Evolutionary conservation across 2,797 vertebrate genomes (phyloP).

Genomic region (Myotis myotis): DNA sequence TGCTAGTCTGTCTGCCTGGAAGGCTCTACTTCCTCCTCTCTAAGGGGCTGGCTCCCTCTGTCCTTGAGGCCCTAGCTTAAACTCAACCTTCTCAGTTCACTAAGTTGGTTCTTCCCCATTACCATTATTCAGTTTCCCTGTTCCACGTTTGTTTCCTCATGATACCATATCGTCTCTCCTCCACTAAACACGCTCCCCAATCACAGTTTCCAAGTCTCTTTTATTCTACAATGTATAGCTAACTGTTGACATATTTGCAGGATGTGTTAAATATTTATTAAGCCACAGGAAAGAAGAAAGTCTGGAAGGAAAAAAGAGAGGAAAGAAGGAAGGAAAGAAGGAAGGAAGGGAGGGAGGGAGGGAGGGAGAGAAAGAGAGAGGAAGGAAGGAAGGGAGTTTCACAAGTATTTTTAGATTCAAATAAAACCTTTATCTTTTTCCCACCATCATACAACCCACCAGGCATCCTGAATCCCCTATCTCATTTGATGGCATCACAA

Average conservation of each 20-base stretch:
- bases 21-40: not conserved
- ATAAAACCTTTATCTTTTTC: not conserved
- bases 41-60: not conserved
- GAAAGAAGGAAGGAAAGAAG: rapidly evolving
- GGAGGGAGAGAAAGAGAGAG: rapidly evolving
- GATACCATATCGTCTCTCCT: not conserved
- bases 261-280: not conserved
- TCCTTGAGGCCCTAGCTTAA: not conserved
- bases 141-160: not conserved
- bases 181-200: not conserved
- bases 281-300: not conserved
- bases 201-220: not conserved
- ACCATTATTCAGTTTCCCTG: not conserved
- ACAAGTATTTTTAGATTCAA: not conserved
- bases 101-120: not conserved
- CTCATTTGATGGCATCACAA: not conserved
- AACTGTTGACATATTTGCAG: not conserved
- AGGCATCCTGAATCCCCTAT: not conserved
- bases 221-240: not conserved
- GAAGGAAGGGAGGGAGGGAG: too few species aligned
- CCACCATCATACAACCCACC: not conserved
- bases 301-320: not conserved
- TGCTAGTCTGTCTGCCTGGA: not conserved
- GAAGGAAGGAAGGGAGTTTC: not conserved
- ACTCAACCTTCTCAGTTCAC: not conserved